Evolutionary conservation across 2,113 vertebrate genomes (phyloP), one percentile per base, ranked within the genome.

Genomic region (Elaphurus davidianus): DNA sequence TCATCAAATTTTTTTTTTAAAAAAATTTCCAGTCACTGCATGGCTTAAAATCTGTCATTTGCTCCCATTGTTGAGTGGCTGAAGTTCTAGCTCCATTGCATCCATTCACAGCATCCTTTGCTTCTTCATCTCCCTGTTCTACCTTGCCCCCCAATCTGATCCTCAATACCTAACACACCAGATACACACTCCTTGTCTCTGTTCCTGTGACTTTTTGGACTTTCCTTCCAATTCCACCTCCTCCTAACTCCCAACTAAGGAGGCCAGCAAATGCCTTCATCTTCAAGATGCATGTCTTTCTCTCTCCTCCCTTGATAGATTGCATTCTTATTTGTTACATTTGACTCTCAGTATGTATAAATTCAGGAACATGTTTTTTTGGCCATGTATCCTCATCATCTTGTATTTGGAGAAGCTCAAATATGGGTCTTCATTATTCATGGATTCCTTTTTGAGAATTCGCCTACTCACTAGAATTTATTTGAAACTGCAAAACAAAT

Each of bases 331-430:
- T 27, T 76, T 52, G 50, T 78, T 57, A 81, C 6, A 12, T 86
- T 95, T 92, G 83, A n/a, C 17, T 88, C 23, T 78, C 25, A 3
- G 6, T 47, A 13, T 21, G 3, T 40, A 4, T 67, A 33, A 30
- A 45, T 94, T 23, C 17, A 91, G n/a, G 40, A 21, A 50, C 30
- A 8, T 55, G 8, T 55, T 36, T 25, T 40, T 91, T 88, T 74
- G 21, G 1, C 28, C 27, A 2, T 33, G 13, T 90, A 16, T 47
- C 55, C 30, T 15, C 54, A 81, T 88, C 14, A 60, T 13, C 60
- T 74, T 95, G 59, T 28, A 25, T 5, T 54, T 93, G 62, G 59
- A 93, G 67, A 74, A 90, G 30, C 43, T 78, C 43, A 92, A 28
- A 43, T 47, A 13, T 40, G 54, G 33, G n/a, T 64, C 40, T 59